Percentiles rank a stretch among this genome's conserved stretches.
Evolutionary conservation across 1,140 invertebrate genomes (phyloP).

Genomic region (Nixonia krombeini): DNA sequence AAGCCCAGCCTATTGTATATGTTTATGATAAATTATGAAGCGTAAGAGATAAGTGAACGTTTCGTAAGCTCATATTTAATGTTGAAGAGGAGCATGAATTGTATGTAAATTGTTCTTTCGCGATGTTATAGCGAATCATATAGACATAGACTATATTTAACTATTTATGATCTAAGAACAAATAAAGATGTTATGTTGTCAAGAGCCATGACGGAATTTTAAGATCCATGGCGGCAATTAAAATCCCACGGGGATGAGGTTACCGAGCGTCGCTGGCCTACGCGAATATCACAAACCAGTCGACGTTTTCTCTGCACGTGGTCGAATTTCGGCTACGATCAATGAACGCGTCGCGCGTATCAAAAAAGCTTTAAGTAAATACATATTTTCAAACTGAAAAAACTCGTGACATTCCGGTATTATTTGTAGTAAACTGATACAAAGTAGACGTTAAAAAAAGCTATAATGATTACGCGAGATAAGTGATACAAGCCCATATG

Average conservation of each 20-base stretch:
- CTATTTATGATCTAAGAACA: constrained; percentile 47
- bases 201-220: constrained; percentile 19
- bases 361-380: constrained; percentile 36
- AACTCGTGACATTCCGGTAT: constrained; percentile 66
- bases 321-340: not conserved
- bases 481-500: constrained; percentile 55
- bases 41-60: constrained; percentile 3
- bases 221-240: constrained; percentile 14
- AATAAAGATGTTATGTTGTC: constrained; percentile 36
- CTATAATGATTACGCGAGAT: constrained; percentile 39
- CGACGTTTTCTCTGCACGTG: constrained; percentile 6
- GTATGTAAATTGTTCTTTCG: constrained; percentile 44
- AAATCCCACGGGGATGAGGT: constrained; percentile 12
- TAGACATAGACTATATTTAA: constrained; percentile 41
- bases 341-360: constrained; percentile 19
- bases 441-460: constrained; percentile 42
- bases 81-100: constrained; percentile 11
- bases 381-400: constrained; percentile 30
- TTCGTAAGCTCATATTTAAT: constrained; percentile 7
- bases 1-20: constrained; percentile 14
- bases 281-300: constrained; percentile 12
- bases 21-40: constrained; percentile 11
- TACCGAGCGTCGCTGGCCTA: constrained; percentile 40
- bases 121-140: constrained; percentile 37
- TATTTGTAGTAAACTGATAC: constrained; percentile 56